Base-by-base conservation (phyloP, 2,113 vertebrate genomes). In the Scytalopus superciliaris region DNA sequence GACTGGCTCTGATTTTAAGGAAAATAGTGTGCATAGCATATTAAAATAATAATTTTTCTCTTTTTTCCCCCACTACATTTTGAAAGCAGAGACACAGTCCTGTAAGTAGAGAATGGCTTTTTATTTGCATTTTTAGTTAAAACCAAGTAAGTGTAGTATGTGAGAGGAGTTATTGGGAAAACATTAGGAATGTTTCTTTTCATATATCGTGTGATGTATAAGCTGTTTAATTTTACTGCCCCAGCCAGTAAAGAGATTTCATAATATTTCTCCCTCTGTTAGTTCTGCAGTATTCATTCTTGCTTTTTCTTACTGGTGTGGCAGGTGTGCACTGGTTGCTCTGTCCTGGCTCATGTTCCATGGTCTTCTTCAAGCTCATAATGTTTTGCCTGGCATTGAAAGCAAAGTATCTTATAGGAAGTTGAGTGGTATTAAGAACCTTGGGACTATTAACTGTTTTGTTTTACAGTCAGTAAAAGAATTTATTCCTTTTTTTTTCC, bases 61-160 rank as follows among this genome's bases (percentile, higher is more conserved):
- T 95, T 88, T 94, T 49, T 95, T 75, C 19, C 6, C 6, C 33
- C 78, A 77, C 13, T 45, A 47, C 80, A 80, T 96, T 94, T 93
- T 96, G 75, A 96, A 95, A 92, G 95, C 97, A 98, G 98, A 98
- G 98, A 87, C 98, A 98, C 96, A 98, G 97, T 97, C 98, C 97
- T 96, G 98, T 98, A 98, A 98, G 98, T 98, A 93, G 44, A 95
- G 93, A 84, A 87, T 64, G 64, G 39, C 84, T 97, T 96, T 97
- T 97, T 74, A 93, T 76, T 97, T 44, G 76, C 93, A 93, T 67
- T 81, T 90, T 39, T 69, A 91, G 40, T 88, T 85, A 85, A 91
- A 95, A 79, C 7, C 9, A 70, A 87, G 35, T 60, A 69, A 85
- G 47, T 77, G 35, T 70, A 89, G n/a, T 92, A 31, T 45, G 27